Evolutionary conservation across 2,113 vertebrate species (phyloP), one percentile per base, ranked within the genome.

Genomic region (Procavia capensis): DNA sequence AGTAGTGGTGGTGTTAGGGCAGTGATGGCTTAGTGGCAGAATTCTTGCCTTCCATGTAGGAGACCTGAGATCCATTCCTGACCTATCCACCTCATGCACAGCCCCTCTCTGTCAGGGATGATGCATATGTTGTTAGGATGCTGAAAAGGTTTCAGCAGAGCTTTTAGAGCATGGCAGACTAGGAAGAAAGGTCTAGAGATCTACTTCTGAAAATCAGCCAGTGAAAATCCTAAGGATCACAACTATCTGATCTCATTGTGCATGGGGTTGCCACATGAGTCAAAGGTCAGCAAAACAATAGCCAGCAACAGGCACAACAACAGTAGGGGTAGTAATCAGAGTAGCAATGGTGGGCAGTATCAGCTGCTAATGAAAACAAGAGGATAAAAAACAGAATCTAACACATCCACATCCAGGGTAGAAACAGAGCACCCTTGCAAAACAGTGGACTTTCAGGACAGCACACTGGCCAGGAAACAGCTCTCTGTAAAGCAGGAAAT

Each of bases 281-380:
- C 34, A 4, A 34, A 7, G 34, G 9, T 16, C 16, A 8, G n/a
- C 17, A 13, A 22, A 7, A 59, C 6, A 6, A n/a, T 16, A 68
- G 66, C 66, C 4, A 47, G 36, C 13, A 3, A 11, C 9, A 45
- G 29, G 31, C 59, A 20, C 19, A 24, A 43, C 3, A 36, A 16
- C 0, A 87, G 17, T 0, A 29, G 70, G 6, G 41, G 36, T 2
- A 3, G 2, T 31, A 43, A 24, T 10, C 5, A 6, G 16, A 45
- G 29, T 0, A 59, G 24, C 43, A 24, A 16, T 0, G 0, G 5
- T 47, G 17, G 17, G n/a, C 9, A 6, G 9, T 13, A 9, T 13
- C 47, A 22, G 41, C 41, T 76, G 59, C 31, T 57, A 24, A n/a
- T 3, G 19, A 10, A 59, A 57, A 43, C 16, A 3, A 1, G 0